Conservation (phyloP, 1,140 invertebrate species). For the Samia ricini region DNA sequence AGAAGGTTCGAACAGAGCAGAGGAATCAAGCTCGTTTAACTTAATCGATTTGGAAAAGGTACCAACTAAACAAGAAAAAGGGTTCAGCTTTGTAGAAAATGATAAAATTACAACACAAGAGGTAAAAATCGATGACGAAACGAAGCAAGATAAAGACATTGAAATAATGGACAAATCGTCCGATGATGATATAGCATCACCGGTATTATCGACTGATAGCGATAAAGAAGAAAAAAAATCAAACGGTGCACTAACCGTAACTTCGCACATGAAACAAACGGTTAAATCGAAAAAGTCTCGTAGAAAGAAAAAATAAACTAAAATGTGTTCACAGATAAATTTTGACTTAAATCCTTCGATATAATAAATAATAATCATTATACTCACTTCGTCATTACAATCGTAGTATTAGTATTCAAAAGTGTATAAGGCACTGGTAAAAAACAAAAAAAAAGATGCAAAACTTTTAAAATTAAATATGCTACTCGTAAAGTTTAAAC, state of each 20-base stretch:
- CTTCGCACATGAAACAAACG: conserved; percentile 53
- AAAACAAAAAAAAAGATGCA: conserved; percentile 48
- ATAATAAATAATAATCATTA: conserved; percentile 24
- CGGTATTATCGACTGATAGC: conserved; percentile 64
- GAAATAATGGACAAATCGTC: conserved; percentile 70
- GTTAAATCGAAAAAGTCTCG: conserved; percentile 66
- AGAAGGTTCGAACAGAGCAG: conserved; percentile 50
- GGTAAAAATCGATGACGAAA: conserved; percentile 55
- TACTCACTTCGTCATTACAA: conserved; percentile 29
- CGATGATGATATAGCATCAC: conserved; percentile 67
- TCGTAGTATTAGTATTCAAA: conserved; percentile 48
- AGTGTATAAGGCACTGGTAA: conserved; percentile 26
- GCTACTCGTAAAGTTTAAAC: conserved; percentile 25
- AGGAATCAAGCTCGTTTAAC: conserved; percentile 60
- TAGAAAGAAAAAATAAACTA: conserved; percentile 64
- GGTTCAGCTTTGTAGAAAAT: conserved; percentile 62
- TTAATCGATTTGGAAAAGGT: conserved; percentile 65
- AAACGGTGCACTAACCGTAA: conserved; percentile 35
- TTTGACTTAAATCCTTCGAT: conserved; percentile 28
- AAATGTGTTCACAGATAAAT: conserved; percentile 43
- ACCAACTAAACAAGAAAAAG: conserved; percentile 54
- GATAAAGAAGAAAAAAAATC: conserved; percentile 63
- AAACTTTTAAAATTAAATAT: conserved; percentile 27
- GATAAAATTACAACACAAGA: conserved; percentile 66
- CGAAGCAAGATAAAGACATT: conserved; percentile 37